phyloP scores from a whole-genome alignment of 2,797 vertebrate genomes.

The Micropoecilia bifurca region DNA sequence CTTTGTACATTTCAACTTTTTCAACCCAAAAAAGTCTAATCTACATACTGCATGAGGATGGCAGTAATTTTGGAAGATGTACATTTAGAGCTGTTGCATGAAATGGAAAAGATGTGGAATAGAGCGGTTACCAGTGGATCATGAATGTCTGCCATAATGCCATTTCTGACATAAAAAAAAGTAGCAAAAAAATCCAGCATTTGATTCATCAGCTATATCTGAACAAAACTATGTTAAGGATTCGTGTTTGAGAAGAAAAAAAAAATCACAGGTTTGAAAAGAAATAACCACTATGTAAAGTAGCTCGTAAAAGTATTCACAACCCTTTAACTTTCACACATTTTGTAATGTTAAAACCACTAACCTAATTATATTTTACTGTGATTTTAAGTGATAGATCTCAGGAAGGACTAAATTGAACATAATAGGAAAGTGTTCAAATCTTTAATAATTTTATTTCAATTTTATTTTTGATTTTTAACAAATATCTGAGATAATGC shows the following conservation, averaged over 20 bases:
- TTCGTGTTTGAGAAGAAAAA: not conserved
- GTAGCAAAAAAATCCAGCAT: not conserved
- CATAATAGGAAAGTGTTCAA: not conserved
- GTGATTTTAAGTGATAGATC: not conserved
- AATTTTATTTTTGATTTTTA: not conserved
- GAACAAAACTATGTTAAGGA: constrained; percentile 5
- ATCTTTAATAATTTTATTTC: not conserved
- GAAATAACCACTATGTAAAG: not conserved
- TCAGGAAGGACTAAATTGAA: not conserved
- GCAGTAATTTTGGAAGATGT: constrained; percentile 30
- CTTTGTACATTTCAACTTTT: constrained; percentile 20
- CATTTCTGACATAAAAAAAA: not conserved
- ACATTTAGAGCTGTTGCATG: constrained; percentile 20
- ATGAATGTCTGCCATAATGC: constrained; percentile 11
- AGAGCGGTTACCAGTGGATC: not conserved
- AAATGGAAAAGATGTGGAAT: constrained; percentile 19
- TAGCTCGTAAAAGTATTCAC: not conserved
- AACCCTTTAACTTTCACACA: not conserved
- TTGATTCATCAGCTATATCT: constrained; percentile 10
- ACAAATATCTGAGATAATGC: not conserved
- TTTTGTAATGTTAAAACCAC: not conserved
- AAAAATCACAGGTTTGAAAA: constrained; percentile 16
- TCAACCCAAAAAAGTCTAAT: constrained; percentile 8
- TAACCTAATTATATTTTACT: not conserved
- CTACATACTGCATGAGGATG: constrained; percentile 17